phyloP scores from a whole-genome alignment of 2,113 vertebrate species.

The Caretta caretta region DNA sequence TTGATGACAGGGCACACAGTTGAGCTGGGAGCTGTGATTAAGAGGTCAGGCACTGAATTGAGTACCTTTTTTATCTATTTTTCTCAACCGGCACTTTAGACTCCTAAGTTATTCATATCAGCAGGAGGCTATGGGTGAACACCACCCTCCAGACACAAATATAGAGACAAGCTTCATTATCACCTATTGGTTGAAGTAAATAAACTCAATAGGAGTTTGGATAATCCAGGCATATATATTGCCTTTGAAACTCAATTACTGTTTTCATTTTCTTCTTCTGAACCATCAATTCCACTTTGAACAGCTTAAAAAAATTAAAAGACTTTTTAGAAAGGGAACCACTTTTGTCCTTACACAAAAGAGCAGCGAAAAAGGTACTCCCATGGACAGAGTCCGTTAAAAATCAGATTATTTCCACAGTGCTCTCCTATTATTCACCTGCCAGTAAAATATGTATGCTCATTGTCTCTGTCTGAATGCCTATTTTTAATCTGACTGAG shows the following conservation, averaged over 20 bases:
- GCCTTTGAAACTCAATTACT: conserved; percentile 74
- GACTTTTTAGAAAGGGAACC: conserved; percentile 79
- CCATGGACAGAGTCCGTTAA: conserved; percentile 83
- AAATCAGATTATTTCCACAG: conserved; percentile 97
- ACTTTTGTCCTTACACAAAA: conserved; percentile 87
- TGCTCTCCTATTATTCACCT: conserved; percentile 92
- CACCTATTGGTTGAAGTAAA: conserved; percentile 63
- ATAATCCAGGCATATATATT: conserved; percentile 70
- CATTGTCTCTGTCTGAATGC: conserved; percentile 90
- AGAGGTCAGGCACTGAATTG: conserved; percentile 78
- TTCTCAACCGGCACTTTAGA: conserved; percentile 36
- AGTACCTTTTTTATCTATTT: conserved; percentile 61
- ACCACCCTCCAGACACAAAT: conserved; percentile 54
- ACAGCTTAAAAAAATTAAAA: conserved; percentile 84
- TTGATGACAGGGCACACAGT: conserved; percentile 72
- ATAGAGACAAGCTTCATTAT: conserved; percentile 51
- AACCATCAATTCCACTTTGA: conserved; percentile 80
- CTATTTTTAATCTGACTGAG: conserved; percentile 85
- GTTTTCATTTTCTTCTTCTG: conserved; percentile 55
- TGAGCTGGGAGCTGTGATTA: conserved; percentile 78
- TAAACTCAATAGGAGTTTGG: conserved; percentile 49
- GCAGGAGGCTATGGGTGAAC: conserved; percentile 49
- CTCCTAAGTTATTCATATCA: conserved; percentile 54
- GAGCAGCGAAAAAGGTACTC: conserved; percentile 82
- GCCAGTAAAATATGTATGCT: conserved; percentile 93